Percentiles rank a stretch among this genome's conserved stretches.
Conservation (phyloP, 2,888 invertebrate genomes). For the Adelognathus sp. region DNA sequence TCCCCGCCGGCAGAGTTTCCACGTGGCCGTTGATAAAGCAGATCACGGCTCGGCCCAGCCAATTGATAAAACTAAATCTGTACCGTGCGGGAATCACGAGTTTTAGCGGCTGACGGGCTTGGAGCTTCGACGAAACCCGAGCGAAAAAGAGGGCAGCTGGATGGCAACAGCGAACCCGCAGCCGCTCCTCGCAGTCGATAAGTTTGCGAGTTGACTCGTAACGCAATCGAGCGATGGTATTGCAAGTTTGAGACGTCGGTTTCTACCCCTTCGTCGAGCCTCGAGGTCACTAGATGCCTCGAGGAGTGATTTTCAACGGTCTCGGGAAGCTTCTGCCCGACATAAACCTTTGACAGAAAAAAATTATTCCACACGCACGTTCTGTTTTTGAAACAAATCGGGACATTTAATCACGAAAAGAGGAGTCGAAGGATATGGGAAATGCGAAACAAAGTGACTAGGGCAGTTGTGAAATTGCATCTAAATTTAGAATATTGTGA, state of each 20-base stretch:
- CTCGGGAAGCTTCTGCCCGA: not conserved
- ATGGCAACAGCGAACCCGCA: not conserved
- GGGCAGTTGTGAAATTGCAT: too few relatives aligned
- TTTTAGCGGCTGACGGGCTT: not conserved
- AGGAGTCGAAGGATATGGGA: too few relatives aligned
- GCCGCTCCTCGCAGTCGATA: constrained; percentile 10
- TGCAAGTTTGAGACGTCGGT: not conserved
- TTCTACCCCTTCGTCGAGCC: not conserved
- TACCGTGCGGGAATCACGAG: not conserved
- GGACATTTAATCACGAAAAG: too few relatives aligned
- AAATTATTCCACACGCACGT: too few relatives aligned
- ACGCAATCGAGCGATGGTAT: not conserved
- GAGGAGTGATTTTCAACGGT: not conserved
- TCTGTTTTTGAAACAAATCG: too few relatives aligned
- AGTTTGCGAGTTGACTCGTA: not conserved
- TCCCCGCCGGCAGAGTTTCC: not conserved
- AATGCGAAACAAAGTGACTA: too few relatives aligned
- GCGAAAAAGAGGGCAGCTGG: not conserved
- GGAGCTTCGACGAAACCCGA: not conserved
- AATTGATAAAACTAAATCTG: not conserved
- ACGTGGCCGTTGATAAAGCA: constrained; percentile 26
- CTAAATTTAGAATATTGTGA: too few relatives aligned
- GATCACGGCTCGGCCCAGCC: not conserved
- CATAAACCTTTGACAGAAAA: not conserved
- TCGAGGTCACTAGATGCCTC: not conserved